phyloP scores from a whole-genome alignment of 2,797 vertebrate species.

The Paratrypauchen microcephalus region DNA sequence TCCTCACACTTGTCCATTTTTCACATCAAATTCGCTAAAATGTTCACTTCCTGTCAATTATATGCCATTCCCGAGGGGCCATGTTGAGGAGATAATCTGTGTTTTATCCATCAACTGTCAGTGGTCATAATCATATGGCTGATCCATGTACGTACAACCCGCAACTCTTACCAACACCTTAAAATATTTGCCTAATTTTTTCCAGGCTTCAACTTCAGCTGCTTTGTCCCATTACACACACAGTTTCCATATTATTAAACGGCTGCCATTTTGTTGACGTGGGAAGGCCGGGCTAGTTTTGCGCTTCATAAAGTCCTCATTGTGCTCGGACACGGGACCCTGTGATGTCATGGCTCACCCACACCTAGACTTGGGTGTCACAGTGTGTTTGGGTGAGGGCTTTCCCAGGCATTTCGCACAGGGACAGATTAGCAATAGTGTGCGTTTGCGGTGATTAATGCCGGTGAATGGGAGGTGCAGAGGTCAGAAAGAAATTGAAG shows the following conservation, averaged over 20 bases:
- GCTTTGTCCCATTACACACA: conserved; percentile 28
- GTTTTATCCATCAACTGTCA: not conserved
- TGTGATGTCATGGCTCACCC: conserved; percentile 69
- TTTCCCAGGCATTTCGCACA: conserved; percentile 38
- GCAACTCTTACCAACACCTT: not conserved
- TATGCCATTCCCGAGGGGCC: not conserved
- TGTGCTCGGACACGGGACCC: conserved; percentile 42
- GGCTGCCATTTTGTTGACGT: conserved; percentile 61
- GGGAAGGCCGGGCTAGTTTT: conserved; percentile 51
- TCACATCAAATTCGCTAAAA: not conserved
- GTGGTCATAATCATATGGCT: not conserved
- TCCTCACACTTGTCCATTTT: not conserved
- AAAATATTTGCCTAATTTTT: conserved; percentile 66
- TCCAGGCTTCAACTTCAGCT: conserved; percentile 75
- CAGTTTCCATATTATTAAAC: conserved; percentile 67
- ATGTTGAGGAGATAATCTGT: not conserved
- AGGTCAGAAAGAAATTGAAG: conserved; percentile 25
- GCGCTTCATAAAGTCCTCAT: conserved; percentile 70
- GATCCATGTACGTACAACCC: conserved; percentile 22
- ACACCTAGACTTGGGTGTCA: conserved; percentile 66
- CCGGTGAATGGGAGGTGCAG: conserved; percentile 22
- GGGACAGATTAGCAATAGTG: conserved; percentile 24
- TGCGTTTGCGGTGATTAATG: conserved; percentile 53
- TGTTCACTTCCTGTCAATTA: not conserved
- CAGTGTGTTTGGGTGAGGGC: conserved; percentile 55